Conservation (phyloP, 2,797 vertebrate species). For the Pelochelys cantorii region DNA sequence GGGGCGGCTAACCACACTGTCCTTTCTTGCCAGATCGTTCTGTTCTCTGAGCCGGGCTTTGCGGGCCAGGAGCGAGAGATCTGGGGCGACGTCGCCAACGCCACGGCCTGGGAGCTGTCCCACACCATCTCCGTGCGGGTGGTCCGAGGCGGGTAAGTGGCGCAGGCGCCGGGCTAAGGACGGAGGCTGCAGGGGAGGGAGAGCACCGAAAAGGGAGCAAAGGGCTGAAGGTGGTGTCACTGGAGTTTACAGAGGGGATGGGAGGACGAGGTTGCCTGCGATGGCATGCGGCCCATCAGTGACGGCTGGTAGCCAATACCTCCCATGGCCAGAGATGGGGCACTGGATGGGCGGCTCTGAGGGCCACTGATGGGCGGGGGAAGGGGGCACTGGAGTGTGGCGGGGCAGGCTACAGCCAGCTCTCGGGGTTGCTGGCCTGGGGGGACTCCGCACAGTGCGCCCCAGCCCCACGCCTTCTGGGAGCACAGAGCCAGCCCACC, state of each 20-base stretch:
- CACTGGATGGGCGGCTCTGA: background rate
- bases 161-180: fast-evolving
- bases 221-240: background rate
- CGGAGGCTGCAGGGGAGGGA: background rate
- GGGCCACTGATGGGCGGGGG: background rate
- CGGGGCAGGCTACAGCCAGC: no score
- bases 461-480: no score
- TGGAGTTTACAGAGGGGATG: background rate
- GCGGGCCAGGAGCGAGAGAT: conserved; percentile 87
- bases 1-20: background rate
- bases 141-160: conserved; percentile 91
- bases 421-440: no score
- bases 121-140: conserved; percentile 90
- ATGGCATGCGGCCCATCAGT: background rate
- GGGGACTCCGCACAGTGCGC: no score
- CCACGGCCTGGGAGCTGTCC: conserved; percentile 86
- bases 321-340: background rate
- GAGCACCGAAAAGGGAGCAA: background rate
- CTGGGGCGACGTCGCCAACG: conserved; percentile 83
- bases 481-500: no score
- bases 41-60: conserved; percentile 87
- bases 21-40: conserved; percentile 82
- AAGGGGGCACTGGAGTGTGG: no score
- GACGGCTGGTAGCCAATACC: background rate
- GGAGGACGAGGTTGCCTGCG: background rate